Percentiles rank a stretch among this genome's conserved stretches.
Evolutionary conservation across 2,113 vertebrate genomes (phyloP).

Genomic region (Canis aureus): DNA sequence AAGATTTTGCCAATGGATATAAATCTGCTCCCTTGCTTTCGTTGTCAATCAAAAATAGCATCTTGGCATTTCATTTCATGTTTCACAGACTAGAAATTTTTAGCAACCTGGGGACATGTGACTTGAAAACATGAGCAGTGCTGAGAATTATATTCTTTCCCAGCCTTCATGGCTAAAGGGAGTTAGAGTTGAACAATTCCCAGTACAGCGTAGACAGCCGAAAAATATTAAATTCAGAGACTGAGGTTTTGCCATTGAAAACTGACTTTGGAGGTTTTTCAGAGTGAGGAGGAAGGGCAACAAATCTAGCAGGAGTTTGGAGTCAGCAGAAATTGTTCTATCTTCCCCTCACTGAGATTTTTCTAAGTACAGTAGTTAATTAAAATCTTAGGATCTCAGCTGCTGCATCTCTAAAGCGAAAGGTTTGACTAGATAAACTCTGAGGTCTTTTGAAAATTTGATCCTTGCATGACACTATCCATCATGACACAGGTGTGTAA

Average conservation of each 20-base stretch:
- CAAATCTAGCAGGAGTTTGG: neutral
- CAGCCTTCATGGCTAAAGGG: constrained; percentile 45
- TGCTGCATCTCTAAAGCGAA: neutral
- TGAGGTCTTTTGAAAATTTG: neutral
- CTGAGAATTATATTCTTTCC: constrained; percentile 54
- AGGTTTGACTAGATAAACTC: neutral
- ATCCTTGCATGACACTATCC: neutral
- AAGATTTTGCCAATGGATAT: constrained; percentile 51
- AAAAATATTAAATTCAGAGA: constrained; percentile 37
- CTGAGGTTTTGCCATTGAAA: constrained; percentile 19
- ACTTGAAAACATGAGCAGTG: constrained; percentile 66
- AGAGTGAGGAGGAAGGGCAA: neutral
- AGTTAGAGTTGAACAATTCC: constrained; percentile 55
- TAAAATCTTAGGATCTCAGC: neutral
- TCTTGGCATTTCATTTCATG: constrained; percentile 72
- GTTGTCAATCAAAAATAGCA: constrained; percentile 80
- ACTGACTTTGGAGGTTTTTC: neutral
- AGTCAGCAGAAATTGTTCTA: neutral
- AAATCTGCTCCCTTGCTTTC: constrained; percentile 59
- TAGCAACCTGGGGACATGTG: constrained; percentile 70
- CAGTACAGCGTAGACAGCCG: neutral
- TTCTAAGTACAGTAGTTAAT: neutral
- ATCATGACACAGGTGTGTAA: neutral
- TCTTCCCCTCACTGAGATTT: neutral
- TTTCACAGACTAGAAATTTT: constrained; percentile 74